Evolutionary conservation across 2,797 vertebrate species (phyloP).

Genomic region (Gymnoscopelus microlampas): DNA sequence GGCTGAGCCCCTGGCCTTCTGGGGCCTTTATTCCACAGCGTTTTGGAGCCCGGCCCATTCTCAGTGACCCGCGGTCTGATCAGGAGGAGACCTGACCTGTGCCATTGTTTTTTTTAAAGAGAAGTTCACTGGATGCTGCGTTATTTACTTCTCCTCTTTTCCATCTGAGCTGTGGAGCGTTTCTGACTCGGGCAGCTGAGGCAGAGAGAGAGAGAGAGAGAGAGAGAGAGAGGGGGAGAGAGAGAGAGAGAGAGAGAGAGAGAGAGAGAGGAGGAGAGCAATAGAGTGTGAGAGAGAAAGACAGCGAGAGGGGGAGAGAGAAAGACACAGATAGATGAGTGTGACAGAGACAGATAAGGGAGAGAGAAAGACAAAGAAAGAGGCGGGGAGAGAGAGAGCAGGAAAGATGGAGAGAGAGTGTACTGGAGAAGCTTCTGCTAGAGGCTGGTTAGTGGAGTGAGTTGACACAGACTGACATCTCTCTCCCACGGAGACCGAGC

Average conservation of each 20-base stretch:
- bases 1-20: slow-evolving; percentile 42
- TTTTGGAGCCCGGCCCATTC: slow-evolving; percentile 14
- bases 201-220: slow-evolving; percentile 65
- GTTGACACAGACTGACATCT: slow-evolving; percentile 80
- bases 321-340: neutral
- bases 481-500: slow-evolving; percentile 69
- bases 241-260: slow-evolving; percentile 42
- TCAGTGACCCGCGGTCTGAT: slow-evolving; percentile 59
- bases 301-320: slow-evolving; percentile 43
- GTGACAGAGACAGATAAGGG: slow-evolving; percentile 43
- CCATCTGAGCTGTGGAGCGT: slow-evolving; percentile 64
- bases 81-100: slow-evolving; percentile 56
- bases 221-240: slow-evolving; percentile 63
- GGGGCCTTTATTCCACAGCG: slow-evolving; percentile 48
- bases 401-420: neutral
- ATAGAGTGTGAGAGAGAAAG: slow-evolving; percentile 58
- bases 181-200: slow-evolving; percentile 66
- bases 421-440: slow-evolving; percentile 40
- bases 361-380: slow-evolving; percentile 53
- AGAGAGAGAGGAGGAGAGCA: slow-evolving; percentile 45
- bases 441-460: slow-evolving; percentile 75
- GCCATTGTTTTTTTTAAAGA: slow-evolving; percentile 55
- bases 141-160: slow-evolving; percentile 46
- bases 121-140: slow-evolving; percentile 53
- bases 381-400: slow-evolving; percentile 56